Percentiles rank a stretch among this genome's conserved stretches.
phyloP scores from a whole-genome alignment of 2,888 invertebrate species.

The Seira sanloemensis region DNA sequence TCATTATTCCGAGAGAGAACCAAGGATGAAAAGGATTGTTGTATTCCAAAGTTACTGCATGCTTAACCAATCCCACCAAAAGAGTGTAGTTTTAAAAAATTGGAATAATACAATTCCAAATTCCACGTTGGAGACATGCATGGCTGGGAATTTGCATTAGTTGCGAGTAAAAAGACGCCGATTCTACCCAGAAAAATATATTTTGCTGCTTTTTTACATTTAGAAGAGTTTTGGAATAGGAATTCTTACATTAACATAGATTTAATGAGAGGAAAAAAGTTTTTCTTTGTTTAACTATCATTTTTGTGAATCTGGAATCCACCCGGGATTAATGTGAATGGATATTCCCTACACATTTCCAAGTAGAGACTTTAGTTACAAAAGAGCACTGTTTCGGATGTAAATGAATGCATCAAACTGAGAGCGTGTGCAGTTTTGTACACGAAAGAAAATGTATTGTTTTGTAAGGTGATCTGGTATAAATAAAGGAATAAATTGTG shows the following conservation, averaged over 20 bases:
- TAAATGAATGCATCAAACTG: too few relatives aligned
- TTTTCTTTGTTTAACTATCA: background rate
- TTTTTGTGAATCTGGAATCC: too few relatives aligned
- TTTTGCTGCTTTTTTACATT: background rate
- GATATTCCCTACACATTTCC: slow-evolving; percentile 7
- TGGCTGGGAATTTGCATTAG: background rate
- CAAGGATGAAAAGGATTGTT: too few relatives aligned
- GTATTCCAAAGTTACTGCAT: background rate
- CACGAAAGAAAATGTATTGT: background rate
- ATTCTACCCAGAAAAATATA: background rate
- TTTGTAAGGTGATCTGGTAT: slow-evolving; percentile 24
- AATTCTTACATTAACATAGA: background rate
- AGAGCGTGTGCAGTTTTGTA: too few relatives aligned
- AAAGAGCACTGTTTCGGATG: too few relatives aligned
- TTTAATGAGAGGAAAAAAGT: background rate
- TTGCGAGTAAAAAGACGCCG: background rate
- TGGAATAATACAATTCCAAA: background rate
- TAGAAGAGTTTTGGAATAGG: background rate
- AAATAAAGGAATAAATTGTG: slow-evolving; percentile 6
- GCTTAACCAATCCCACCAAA: slow-evolving; percentile 26
- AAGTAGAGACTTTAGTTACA: too few relatives aligned
- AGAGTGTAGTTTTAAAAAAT: too few relatives aligned
- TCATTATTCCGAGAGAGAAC: too few relatives aligned
- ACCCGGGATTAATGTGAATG: too few relatives aligned
- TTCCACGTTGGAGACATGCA: background rate